Evolutionary conservation across 2,113 vertebrate genomes (phyloP), one percentile per base, ranked within the genome.

Genomic region (Salvelinus fontinalis): DNA sequence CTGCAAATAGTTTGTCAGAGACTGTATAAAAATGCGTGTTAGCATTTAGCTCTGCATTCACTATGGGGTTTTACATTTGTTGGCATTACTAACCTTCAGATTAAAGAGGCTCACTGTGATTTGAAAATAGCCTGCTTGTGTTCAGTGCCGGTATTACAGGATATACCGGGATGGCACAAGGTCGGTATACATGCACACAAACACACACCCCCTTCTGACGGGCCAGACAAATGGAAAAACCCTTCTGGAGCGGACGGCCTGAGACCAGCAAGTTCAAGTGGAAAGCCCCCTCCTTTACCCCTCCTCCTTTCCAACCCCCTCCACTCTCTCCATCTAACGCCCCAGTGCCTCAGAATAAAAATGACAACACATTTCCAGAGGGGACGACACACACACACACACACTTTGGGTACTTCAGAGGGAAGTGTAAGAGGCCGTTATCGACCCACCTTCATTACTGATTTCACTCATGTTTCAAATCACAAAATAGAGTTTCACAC

Each of bases 391-490:
- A 59, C 85, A 84, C 84, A 81, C 83, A 75, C 75, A 59, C 85
- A 84, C 85, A 81, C 82, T 75, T 79, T 76, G 71, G 0, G 67
- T 81, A 80, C 85, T 87, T 90, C 84, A 78, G 82, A 81, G 86
- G 89, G 90, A 92, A 90, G 91, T 90, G 90, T 90, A 92, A 88
- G 87, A 86, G 88, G 86, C 90, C 68, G 87, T 91, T 95, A 94
- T 93, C 86, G 92, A 94, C 93, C 93, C 89, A 90, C 91, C 93
- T 95, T 94, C 93, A 92, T 94, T 92, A 92, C 93, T 92, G 94
- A 93, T 91, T 94, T 95, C 93, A 94, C 93, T 95, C 93, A 92
- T 93, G 95, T 94, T 93, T 94, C 93, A 95, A 94, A 94, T 93
- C 92, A 92, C 93, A 95, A 94, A 95, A 94, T 92, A 89, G 90